phyloP scores from a whole-genome alignment of 1,140 invertebrate genomes.

The Drosophila saltans region DNA sequence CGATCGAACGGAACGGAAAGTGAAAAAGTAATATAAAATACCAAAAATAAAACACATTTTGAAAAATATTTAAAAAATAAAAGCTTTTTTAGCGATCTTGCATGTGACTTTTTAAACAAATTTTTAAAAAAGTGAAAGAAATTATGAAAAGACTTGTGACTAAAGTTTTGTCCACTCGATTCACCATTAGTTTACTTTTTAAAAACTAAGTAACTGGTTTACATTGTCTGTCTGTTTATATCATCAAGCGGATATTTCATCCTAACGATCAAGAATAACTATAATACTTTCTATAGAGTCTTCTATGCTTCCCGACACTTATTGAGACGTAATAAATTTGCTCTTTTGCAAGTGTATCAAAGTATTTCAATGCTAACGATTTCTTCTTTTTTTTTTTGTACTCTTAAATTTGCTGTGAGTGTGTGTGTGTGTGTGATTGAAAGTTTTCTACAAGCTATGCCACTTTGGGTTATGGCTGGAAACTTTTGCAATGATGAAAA shows the following conservation, averaged over 20 bases:
- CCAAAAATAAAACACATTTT: neutral
- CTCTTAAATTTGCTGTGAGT: conserved; percentile 31
- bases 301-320: no score
- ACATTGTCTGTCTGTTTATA: no score
- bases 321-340: neutral
- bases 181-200: no score
- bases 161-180: no score
- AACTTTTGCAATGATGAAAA: conserved; percentile 28
- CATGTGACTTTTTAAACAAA: no score
- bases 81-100: neutral
- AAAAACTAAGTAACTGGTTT: no score
- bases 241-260: no score
- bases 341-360: neutral
- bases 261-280: no score
- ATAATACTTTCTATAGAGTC: no score
- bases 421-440: conserved; percentile 29
- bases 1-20: conserved; percentile 2
- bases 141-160: no score
- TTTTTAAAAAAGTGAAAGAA: no score
- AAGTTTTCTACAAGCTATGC: conserved; percentile 26
- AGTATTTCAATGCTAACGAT: neutral
- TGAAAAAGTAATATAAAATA: neutral
- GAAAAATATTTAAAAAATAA: neutral
- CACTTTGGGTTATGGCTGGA: conserved; percentile 38
- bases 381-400: conserved; percentile 13